Percentiles rank a stretch among this genome's conserved stretches.
These are phyloP conservation scores for Calliopsis andreniformis DNA, from an alignment of 1,140 invertebrate genomes.

Conservation along the genomic window DNA sequence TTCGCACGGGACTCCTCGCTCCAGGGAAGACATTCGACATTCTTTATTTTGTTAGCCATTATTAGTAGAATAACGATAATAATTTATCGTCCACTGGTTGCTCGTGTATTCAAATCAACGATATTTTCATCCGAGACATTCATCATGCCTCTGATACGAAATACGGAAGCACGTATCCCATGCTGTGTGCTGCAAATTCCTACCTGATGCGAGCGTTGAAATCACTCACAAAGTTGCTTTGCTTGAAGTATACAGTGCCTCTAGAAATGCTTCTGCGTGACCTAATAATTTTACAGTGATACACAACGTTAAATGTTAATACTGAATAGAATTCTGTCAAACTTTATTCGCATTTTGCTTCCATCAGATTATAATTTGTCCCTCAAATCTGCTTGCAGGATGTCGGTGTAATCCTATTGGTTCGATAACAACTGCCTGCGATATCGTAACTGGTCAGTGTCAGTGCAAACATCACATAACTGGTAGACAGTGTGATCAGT, in stretches of 20 bases:
- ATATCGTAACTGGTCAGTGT: constrained; percentile 94
- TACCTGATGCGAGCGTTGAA: too few relatives aligned
- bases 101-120: background rate
- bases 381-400: constrained; percentile 78
- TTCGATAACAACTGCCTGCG: constrained; percentile 88
- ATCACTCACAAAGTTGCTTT: too few relatives aligned
- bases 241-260: background rate
- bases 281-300: background rate
- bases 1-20: constrained; percentile 2
- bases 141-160: background rate
- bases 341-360: too few relatives aligned
- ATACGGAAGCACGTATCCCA: background rate
- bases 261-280: background rate
- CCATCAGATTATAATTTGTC: background rate
- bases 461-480: constrained; percentile 90
- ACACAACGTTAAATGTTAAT: too few relatives aligned
- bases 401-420: constrained; percentile 91
- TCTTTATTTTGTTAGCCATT: background rate
- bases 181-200: too few relatives aligned
- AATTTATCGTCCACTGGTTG: background rate
- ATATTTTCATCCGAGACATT: constrained; percentile 25
- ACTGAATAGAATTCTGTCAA: background rate
- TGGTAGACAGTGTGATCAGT: constrained; percentile 93
- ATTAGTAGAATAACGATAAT: background rate
- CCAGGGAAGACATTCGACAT: background rate